phyloP scores from a whole-genome alignment of 2,113 vertebrate genomes.

The Phainopepla nitens region DNA sequence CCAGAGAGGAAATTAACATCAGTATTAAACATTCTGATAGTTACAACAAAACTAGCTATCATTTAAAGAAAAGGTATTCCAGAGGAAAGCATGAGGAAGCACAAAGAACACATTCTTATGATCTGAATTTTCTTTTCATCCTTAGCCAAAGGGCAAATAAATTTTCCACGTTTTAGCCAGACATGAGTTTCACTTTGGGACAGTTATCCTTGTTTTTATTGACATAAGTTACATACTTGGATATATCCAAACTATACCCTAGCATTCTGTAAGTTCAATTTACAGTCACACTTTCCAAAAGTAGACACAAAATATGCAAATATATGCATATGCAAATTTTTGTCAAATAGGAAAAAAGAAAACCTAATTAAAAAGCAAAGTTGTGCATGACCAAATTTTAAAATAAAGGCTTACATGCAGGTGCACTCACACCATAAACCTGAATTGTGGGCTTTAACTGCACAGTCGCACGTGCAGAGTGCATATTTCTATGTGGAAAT shows the following conservation, averaged over 20 bases:
- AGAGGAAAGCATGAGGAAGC: background rate
- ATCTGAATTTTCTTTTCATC: background rate
- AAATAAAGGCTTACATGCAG: background rate
- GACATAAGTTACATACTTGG: background rate
- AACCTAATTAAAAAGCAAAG: background rate
- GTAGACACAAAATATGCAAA: background rate
- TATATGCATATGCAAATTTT: background rate
- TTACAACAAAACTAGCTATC: background rate
- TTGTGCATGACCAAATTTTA: background rate
- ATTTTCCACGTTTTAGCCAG: background rate
- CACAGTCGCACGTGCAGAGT: background rate
- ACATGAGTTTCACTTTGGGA: background rate
- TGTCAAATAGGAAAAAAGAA: background rate
- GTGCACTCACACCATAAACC: background rate
- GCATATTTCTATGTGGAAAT: background rate
- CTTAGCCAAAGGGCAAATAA: background rate
- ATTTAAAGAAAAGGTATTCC: background rate
- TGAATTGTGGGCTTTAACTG: background rate
- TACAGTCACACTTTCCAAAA: background rate
- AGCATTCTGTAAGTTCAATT: background rate
- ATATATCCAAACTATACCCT: background rate
- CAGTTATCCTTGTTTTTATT: background rate
- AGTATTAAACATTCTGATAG: background rate
- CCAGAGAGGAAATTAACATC: background rate
- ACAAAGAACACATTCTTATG: background rate